A percentile compares a stretch with the other conserved stretches of the same genome.
These are phyloP conservation scores for Alloscopus bannaensis DNA, from an alignment of 2,888 invertebrate genomes.

Conservation along the genomic window DNA sequence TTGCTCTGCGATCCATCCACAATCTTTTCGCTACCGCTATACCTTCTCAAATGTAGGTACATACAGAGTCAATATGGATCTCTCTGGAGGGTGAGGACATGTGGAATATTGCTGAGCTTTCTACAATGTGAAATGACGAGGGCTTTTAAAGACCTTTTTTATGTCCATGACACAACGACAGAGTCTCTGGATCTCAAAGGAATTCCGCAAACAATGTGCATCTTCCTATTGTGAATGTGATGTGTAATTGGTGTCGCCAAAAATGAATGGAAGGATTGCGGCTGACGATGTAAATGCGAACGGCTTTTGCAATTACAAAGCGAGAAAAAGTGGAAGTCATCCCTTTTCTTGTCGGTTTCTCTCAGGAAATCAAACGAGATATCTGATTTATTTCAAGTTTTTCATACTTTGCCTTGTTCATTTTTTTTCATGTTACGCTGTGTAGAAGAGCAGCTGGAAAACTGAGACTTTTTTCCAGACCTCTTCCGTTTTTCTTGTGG, in stretches of 20 bases:
- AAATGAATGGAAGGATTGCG: too few relatives aligned
- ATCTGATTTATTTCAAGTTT: slow-evolving; percentile 63
- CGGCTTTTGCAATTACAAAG: too few relatives aligned
- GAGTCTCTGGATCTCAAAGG: slow-evolving; percentile 1
- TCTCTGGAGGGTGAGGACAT: background rate
- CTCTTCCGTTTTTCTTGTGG: slow-evolving; percentile 32
- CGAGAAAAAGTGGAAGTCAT: slow-evolving; percentile 46
- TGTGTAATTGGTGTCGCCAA: too few relatives aligned
- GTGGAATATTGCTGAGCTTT: background rate
- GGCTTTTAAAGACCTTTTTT: background rate
- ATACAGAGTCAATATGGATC: slow-evolving; percentile 17
- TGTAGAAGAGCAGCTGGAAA: too few relatives aligned
- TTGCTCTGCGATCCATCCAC: slow-evolving; percentile 67
- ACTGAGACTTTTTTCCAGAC: too few relatives aligned
- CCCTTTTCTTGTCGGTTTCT: too few relatives aligned
- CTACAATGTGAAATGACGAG: too few relatives aligned
- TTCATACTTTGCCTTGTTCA: slow-evolving; percentile 8
- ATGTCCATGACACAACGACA: background rate
- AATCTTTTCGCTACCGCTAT: slow-evolving; percentile 13
- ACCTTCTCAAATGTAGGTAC: background rate
- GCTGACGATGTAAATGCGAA: too few relatives aligned
- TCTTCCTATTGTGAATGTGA: background rate
- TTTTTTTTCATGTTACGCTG: too few relatives aligned
- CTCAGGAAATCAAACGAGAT: too few relatives aligned
- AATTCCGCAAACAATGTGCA: slow-evolving; percentile 20